Conservation (phyloP, 2,888 invertebrate species). For the Drosophila dives region DNA sequence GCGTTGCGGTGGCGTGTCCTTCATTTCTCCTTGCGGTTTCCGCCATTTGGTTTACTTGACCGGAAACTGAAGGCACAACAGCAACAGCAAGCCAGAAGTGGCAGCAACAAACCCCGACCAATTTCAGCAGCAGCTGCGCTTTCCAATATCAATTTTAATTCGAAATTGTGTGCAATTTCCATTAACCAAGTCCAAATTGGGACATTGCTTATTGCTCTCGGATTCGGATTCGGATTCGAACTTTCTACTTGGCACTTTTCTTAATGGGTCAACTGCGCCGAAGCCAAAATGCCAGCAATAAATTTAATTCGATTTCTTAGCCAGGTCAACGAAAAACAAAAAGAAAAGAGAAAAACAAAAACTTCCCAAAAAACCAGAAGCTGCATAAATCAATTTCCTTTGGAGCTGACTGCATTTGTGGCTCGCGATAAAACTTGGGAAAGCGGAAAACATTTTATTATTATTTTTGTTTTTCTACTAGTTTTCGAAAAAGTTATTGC, state of each 20-base stretch:
- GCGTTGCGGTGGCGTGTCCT: conserved; percentile 39
- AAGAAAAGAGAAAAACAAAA: conserved; percentile 14
- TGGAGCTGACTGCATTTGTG: conserved; percentile 33
- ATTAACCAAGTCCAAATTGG: conserved; percentile 51
- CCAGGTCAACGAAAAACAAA: conserved; percentile 20
- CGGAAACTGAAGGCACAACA: conserved; percentile 64
- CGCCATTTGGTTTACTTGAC: conserved; percentile 61
- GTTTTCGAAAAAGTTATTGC: conserved; percentile 24
- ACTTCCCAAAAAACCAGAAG: conserved; percentile 15
- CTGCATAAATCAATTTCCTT: conserved; percentile 72
- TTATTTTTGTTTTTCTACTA: conserved; percentile 24
- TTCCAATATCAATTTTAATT: conserved; percentile 50
- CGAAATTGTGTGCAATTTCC: conserved; percentile 57
- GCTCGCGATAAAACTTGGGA: conserved; percentile 44
- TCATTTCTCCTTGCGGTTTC: conserved; percentile 59
- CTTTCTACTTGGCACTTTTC: conserved; percentile 36
- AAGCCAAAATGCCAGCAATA: conserved; percentile 54
- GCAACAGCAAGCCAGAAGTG: conserved; percentile 20
- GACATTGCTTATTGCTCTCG: conserved; percentile 22
- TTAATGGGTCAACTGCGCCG: conserved; percentile 66
- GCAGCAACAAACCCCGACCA: conserved; percentile 4
- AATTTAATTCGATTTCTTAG: conserved; percentile 56
- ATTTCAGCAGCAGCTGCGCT: conserved; percentile 27
- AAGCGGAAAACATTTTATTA: conserved; percentile 54
- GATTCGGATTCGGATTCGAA: conserved; percentile 1